These are phyloP conservation scores for Hemiprocne comata DNA, from an alignment of 2,113 vertebrate genomes.

Conservation along the genomic window DNA sequence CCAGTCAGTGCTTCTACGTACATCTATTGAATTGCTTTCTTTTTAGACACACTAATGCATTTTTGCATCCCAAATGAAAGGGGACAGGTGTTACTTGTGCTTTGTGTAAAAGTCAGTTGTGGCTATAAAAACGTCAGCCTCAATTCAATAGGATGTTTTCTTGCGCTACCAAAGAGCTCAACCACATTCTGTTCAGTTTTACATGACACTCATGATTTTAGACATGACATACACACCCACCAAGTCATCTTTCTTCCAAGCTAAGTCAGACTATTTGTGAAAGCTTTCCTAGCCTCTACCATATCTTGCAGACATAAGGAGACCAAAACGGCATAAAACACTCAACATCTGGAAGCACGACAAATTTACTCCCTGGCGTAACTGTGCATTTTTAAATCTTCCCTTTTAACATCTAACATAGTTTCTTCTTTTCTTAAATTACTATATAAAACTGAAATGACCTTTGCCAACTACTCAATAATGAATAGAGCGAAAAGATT, in stretches of 20 bases:
- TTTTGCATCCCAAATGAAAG: background rate
- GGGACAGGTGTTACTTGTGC: background rate
- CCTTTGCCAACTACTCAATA: background rate
- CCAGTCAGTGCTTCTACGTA: background rate
- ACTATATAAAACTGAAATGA: background rate
- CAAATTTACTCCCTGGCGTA: background rate
- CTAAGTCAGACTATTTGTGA: background rate
- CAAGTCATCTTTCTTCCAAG: background rate
- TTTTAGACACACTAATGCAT: background rate
- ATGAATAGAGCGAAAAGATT: background rate
- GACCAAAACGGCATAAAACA: background rate
- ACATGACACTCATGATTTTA: background rate
- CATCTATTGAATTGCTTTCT: background rate
- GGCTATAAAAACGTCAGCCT: background rate
- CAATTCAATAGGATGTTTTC: background rate
- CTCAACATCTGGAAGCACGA: background rate
- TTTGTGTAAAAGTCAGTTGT: background rate
- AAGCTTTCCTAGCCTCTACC: background rate
- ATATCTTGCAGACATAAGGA: accelerated
- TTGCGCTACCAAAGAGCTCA: background rate
- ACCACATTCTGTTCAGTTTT: background rate
- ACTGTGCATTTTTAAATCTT: background rate
- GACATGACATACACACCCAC: background rate
- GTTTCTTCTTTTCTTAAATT: background rate
- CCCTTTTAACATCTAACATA: background rate